phyloP scores from a whole-genome alignment of 2,113 vertebrate species.

The Mesoclemmys tuberculata region DNA sequence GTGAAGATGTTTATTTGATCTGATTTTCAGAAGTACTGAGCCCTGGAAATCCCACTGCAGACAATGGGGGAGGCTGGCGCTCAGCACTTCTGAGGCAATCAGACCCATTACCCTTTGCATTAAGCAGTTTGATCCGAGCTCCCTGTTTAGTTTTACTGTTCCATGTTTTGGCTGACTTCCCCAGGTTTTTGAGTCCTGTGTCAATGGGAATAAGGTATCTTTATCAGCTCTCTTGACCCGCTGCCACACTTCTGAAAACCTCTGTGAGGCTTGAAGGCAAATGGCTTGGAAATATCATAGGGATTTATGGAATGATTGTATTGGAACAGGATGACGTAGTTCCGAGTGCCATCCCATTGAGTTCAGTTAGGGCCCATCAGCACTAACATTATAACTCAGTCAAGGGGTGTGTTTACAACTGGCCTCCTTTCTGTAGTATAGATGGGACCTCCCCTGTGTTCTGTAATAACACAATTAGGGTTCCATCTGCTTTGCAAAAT shows the following conservation, averaged over 20 bases:
- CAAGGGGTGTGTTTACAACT: background rate
- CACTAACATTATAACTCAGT: background rate
- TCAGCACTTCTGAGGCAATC: background rate
- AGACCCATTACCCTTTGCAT: background rate
- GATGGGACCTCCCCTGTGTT: background rate
- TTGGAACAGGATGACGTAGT: background rate
- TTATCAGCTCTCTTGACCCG: conserved; percentile 21
- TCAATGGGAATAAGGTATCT: conserved; percentile 39
- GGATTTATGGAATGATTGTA: background rate
- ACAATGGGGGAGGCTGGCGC: background rate
- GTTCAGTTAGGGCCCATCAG: background rate
- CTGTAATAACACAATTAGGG: background rate
- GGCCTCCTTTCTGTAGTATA: background rate
- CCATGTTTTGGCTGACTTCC: conserved; percentile 33
- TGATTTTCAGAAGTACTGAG: background rate
- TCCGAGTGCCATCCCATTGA: background rate
- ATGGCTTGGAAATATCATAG: background rate
- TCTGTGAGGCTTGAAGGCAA: background rate
- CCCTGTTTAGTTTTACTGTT: conserved; percentile 37
- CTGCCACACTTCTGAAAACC: background rate
- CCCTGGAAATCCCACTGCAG: background rate
- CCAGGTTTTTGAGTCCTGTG: background rate
- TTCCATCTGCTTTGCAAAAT: background rate
- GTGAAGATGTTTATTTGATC: background rate
- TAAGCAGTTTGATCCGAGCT: conserved; percentile 22